Evolutionary conservation across 2,888 invertebrate genomes (phyloP), one percentile per base, ranked within the genome.

Genomic region (Synergus japonicus): DNA sequence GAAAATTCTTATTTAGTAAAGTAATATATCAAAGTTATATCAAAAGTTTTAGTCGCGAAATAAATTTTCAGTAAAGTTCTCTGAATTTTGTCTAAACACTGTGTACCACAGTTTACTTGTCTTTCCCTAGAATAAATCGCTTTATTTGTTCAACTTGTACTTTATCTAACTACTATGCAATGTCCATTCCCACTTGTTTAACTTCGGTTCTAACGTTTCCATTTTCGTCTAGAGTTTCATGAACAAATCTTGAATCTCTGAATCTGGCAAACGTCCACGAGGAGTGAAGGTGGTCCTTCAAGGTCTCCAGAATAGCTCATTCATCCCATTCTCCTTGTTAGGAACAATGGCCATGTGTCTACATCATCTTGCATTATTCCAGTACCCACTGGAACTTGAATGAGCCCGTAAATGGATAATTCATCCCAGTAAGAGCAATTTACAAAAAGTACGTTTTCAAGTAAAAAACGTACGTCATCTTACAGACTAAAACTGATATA

Each of bases 201-300:
- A 15, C 15, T 54, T 54, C 9, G n/a, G 8, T 54, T n/a, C n/a
- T 54, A 54, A 54, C n/a, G 54, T 54, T n/a, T 54, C 54, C 9
- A 7, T n/a, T 54, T 9, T 54, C n/a, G n/a, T 54, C 54, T 54
- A n/a, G n/a, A 54, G n/a, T 8, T 54, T 54, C 54, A 9, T 54
- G 54, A 54, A 1, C 49, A 49, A 49, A 7, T 49, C 7, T 15
- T 49, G 49, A 49, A 49, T n/a, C 54, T 54, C 54, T n/a, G 54
- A n/a, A 54, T n/a, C n/a, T 54, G 54, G 54, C 54, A 54, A 54
- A n/a, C 9, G n/a, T 54, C 54, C 54, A 54, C n/a, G 18, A 54
- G n/a, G 54, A n/a, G n/a, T 54, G 9, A n/a, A 54, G 54, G 54
- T 54, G 54, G n/a, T 54, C 54, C 54, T 54, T 54, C n/a, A 54